These are phyloP conservation scores for Aphelocoma coerulescens DNA, from an alignment of 2,113 vertebrate species.

Conservation along the genomic window DNA sequence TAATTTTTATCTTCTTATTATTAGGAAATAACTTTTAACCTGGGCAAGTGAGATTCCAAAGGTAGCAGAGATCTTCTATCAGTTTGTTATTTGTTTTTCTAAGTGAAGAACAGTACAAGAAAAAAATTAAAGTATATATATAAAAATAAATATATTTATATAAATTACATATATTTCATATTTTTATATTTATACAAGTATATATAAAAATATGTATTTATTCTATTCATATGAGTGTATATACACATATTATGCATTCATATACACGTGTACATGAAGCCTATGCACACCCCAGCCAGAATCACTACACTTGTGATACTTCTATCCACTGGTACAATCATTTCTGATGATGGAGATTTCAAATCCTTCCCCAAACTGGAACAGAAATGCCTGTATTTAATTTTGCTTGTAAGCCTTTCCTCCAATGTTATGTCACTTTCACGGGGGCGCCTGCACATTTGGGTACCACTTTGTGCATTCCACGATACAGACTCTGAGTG, in stretches of 20 bases:
- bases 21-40: not conserved
- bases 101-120: not conserved
- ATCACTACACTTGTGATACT: not conserved
- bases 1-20: not conserved
- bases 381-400: not conserved
- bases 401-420: not conserved
- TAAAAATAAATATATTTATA: not conserved
- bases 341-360: not conserved
- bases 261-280: not conserved
- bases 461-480: not conserved
- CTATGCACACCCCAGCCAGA: not conserved
- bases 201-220: not conserved
- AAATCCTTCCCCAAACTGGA: not conserved
- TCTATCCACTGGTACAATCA: fast-evolving
- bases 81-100: not conserved
- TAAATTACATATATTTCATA: not conserved
- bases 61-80: not conserved
- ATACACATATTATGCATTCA: not conserved
- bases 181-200: not conserved
- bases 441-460: fast-evolving
- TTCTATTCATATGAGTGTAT: not conserved
- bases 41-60: not conserved
- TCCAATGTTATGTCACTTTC: not conserved
- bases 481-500: not conserved
- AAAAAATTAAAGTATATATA: not conserved